Evolutionary conservation across 2,797 vertebrate genomes (phyloP), one percentile per base, ranked within the genome.

Genomic region (Gymnothorax javanicus): DNA sequence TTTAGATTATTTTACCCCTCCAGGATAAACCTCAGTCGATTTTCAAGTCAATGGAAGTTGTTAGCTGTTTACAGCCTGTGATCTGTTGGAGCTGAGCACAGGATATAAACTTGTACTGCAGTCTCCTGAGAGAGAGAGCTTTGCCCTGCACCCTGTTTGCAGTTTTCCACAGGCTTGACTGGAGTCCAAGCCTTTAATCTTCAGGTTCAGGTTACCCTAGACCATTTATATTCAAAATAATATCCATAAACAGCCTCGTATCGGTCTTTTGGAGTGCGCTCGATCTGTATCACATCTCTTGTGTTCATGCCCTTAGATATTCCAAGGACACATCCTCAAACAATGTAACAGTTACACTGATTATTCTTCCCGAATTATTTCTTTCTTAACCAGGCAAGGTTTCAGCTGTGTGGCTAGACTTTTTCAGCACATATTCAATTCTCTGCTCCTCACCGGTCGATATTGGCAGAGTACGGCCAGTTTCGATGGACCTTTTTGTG

Each of bases 351-450:
- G 9, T 69, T 9, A n/a, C 9, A n/a, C 64, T 69, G 23, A n/a
- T n/a, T n/a, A 69, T 69, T 69, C n/a, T 9, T 25, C n/a, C 23
- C n/a, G 6, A 25, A 69, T 69, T 69, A 69, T 69, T 7, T 69
- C 64, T 69, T 69, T 69, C n/a, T 69, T 69, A 69, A 69, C 64
- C 25, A 69, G 23, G 64, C n/a, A 69, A 69, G 64, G 25, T n/a
- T n/a, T 69, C 64, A 25, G 25, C 20, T 62, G 20, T 69, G 64
- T 69, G 15, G 60, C 60, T 20, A 64, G 23, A 20, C 15, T 20
- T 6, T 64, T 64, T 64, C 20, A 64, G 15, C 60, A 64, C 15
- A 64, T 64, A 15, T 20, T 64, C 15, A 15, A 64, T n/a, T 2
- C 15, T 64, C 60, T n/a, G 64, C 64, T n/a, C 64, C 23, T 69